Conservation (phyloP, 2,113 vertebrate species). For the Phylloscopus whistleri region DNA sequence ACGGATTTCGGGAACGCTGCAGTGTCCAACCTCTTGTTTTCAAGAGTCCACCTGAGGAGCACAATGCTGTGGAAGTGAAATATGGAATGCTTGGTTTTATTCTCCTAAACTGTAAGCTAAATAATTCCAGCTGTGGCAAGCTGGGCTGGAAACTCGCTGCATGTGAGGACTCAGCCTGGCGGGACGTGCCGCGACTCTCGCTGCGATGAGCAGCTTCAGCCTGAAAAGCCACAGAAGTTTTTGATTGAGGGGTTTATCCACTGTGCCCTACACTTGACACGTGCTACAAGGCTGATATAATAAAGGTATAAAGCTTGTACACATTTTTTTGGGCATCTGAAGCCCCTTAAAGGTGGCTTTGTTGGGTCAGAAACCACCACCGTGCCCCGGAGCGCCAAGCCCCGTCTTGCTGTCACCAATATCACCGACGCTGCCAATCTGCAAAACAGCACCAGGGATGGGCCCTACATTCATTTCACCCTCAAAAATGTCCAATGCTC, state of each 20-base stretch:
- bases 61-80: neutral
- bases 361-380: neutral
- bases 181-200: rapidly evolving
- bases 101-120: neutral
- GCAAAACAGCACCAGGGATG: neutral
- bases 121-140: neutral
- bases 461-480: rapidly evolving
- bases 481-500: neutral
- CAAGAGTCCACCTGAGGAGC: neutral
- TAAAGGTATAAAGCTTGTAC: neutral
- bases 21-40: neutral
- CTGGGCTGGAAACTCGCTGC: neutral
- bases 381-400: neutral
- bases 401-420: rapidly evolving
- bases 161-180: neutral
- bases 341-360: neutral
- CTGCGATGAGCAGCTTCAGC: neutral
- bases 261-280: rapidly evolving
- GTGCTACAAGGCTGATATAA: neutral
- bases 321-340: neutral
- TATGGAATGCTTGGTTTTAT: neutral
- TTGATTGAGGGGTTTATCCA: neutral
- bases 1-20: neutral
- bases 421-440: neutral
- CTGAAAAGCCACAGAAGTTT: neutral